phyloP scores from a whole-genome alignment of 2,888 invertebrate species.

The Cheilosia urbana region DNA sequence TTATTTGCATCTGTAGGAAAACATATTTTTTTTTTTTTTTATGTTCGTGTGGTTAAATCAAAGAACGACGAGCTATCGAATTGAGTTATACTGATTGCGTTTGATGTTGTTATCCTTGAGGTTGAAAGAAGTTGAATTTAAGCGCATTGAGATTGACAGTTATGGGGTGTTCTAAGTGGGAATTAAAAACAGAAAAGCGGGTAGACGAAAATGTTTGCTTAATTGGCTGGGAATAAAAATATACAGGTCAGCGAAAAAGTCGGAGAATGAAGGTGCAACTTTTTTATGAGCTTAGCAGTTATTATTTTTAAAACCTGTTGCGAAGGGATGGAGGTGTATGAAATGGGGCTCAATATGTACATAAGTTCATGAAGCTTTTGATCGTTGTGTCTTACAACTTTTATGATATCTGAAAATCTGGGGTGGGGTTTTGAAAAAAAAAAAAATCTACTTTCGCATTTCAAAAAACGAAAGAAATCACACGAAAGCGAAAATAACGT shows the following conservation, averaged over 20 bases:
- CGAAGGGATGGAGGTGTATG: no score
- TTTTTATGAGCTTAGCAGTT: background rate
- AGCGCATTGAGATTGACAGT: slow-evolving; percentile 69
- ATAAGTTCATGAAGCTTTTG: no score
- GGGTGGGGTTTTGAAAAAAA: no score
- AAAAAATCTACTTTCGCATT: no score
- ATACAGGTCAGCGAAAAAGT: slow-evolving; percentile 19
- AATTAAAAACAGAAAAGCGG: slow-evolving; percentile 44
- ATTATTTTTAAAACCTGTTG: background rate
- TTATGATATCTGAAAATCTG: no score
- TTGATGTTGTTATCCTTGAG: slow-evolving; percentile 68
- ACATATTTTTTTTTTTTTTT: slow-evolving; percentile 49
- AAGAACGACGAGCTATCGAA: slow-evolving; percentile 50
- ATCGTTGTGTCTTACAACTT: no score
- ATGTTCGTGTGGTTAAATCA: slow-evolving; percentile 47
- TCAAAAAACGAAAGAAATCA: no score
- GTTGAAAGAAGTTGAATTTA: slow-evolving; percentile 62
- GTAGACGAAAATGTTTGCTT: background rate
- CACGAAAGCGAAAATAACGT: no score
- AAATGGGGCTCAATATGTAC: no score
- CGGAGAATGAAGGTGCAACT: background rate
- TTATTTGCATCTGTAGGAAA: slow-evolving; percentile 61
- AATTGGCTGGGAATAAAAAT: background rate
- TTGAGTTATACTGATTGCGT: slow-evolving; percentile 64
- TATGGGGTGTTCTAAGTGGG: slow-evolving; percentile 72